These are phyloP conservation scores for Tiliacea aurago DNA, from an alignment of 2,888 invertebrate species.

Conservation along the genomic window DNA sequence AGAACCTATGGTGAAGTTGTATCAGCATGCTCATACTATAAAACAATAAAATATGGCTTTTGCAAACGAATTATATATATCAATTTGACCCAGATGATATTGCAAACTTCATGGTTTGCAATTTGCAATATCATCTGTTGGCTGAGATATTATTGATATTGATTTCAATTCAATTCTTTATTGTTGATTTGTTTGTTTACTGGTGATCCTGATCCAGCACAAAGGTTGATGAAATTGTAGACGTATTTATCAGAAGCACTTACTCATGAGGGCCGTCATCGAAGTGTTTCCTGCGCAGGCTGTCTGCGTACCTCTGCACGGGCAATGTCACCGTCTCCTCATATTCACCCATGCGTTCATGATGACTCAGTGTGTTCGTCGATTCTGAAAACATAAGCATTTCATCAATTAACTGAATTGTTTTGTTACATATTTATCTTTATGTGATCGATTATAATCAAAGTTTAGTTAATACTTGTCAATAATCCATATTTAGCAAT, in stretches of 20 bases:
- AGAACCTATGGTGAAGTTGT: too few species aligned
- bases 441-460: constrained; percentile 23
- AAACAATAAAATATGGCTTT: too few species aligned
- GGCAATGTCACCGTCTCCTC: constrained; percentile 89
- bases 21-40: too few species aligned
- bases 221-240: too few species aligned
- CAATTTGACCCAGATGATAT: too few species aligned
- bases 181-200: too few species aligned
- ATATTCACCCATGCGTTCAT: constrained; percentile 91
- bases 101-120: too few species aligned
- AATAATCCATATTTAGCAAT: constrained; percentile 31
- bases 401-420: constrained; percentile 1
- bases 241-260: constrained; percentile 47
- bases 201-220: too few species aligned
- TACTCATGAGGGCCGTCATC: constrained; percentile 81
- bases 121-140: too few species aligned
- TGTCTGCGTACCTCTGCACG: constrained; percentile 90
- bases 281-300: constrained; percentile 87
- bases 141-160: too few species aligned
- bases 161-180: too few species aligned
- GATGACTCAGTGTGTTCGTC: constrained; percentile 80
- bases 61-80: too few species aligned
- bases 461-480: constrained; percentile 25
- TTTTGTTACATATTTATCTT: constrained; percentile 26
- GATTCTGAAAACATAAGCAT: constrained; percentile 71